These are phyloP conservation scores for Tolypeutes matacus DNA, from an alignment of 2,797 vertebrate species.

Conservation along the genomic window DNA sequence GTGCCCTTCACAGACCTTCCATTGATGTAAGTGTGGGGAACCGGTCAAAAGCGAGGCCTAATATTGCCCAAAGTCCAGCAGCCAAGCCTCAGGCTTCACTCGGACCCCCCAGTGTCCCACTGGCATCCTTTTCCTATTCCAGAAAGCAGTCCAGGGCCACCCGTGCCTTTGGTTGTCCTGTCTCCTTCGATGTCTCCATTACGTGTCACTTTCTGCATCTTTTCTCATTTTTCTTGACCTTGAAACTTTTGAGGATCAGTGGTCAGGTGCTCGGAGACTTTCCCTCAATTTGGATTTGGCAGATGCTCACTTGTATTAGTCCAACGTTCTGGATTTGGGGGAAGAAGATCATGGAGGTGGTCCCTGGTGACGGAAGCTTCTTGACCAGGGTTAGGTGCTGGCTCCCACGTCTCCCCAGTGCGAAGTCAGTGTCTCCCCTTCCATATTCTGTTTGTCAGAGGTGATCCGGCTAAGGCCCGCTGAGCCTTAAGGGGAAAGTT, in stretches of 20 bases:
- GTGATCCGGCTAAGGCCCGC: background rate
- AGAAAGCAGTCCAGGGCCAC: background rate
- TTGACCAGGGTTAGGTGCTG: accelerated
- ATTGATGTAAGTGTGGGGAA: accelerated
- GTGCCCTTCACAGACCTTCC: background rate
- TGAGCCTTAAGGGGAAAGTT: background rate
- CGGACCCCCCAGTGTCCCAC: background rate
- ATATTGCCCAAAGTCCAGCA: accelerated
- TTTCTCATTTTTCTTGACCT: background rate
- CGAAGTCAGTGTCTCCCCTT: accelerated
- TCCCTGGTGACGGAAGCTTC: accelerated
- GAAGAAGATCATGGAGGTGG: background rate
- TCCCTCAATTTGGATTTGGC: background rate
- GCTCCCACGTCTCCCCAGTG: no score
- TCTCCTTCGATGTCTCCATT: no score
- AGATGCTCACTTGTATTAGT: no score
- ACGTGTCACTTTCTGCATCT: background rate
- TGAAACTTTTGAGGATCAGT: accelerated
- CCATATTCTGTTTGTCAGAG: background rate
- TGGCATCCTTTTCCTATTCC: background rate
- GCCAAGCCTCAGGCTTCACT: background rate
- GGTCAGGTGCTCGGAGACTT: background rate
- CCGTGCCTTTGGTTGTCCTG: accelerated
- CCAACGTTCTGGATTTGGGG: background rate
- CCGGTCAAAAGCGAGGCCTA: background rate